Base-by-base conservation (phyloP, 2,113 vertebrate species). In the Corydoras maculifer region DNA sequence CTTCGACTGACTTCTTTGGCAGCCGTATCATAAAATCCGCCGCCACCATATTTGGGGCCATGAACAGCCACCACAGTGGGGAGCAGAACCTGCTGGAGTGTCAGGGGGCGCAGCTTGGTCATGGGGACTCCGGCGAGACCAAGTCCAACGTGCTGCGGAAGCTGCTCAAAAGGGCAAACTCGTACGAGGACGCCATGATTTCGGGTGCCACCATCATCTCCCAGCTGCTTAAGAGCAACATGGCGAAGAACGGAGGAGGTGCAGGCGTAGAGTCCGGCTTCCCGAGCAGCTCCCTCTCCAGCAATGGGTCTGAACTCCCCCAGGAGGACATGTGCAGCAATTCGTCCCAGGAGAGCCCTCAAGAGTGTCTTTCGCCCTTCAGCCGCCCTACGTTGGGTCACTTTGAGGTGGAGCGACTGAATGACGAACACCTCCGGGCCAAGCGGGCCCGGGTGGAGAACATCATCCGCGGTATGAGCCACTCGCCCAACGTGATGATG, bases 401-500 rank as follows among this genome's bases (percentile, higher is more conserved):
- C 84, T 95, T 94, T 84, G 97, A 98, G 84, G 87, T 94, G 71
- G 97, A 98, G 88, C 93, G 96, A 78, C 94, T 98, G 75, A 97
- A 93, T 2, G 94, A 98, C 1, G 97, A 98, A 87, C 96, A 99
- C 91, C 92, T 98, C 88, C 93, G 93, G 88, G 97, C 97, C 78
- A 99, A 99, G 83, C 93, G 96, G 72, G 97, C 96, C 76, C 93
- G 97, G 11, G 97, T 98, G 77, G 97, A 99, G 88, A 99, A 98
- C 89, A 99, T 99, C 79, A 98, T 98, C 83, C 94, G 97, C 75
- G 96, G 95, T 60, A 99, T 99, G 95, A 98, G 95, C 91, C 96
- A 98, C 91, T 99, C 95, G 69, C 97, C 97, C 70, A 98, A 91
- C 0, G 93, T 96, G 82, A 90, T 84, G 68, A 72, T 84, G 48